Percentiles rank a stretch among this genome's conserved stretches.
Conservation (phyloP, 2,797 vertebrate genomes). For the Xiphophorus birchmanni region DNA sequence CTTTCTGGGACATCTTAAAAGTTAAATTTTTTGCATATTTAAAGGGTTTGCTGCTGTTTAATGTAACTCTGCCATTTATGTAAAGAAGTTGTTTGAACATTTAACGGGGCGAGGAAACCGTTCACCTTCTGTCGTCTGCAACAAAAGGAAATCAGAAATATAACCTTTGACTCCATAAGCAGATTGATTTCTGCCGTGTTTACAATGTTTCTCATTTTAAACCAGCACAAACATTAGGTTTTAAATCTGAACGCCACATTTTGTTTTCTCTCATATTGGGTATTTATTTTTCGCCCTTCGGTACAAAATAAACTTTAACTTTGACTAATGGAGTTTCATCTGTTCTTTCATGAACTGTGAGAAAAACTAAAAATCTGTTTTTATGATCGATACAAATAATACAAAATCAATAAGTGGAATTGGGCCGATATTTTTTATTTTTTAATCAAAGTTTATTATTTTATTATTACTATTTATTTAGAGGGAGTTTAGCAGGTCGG, state of each 20-base stretch:
- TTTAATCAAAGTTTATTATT: no score
- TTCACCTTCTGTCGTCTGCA: background rate
- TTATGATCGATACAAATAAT: background rate
- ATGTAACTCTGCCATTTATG: background rate
- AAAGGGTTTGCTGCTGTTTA: constrained; percentile 9
- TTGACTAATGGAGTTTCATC: background rate
- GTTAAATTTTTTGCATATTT: background rate
- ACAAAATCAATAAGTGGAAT: no score
- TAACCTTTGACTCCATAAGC: background rate
- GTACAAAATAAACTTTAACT: background rate
- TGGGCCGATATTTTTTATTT: no score
- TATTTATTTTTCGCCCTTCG: background rate
- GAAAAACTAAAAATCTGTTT: background rate
- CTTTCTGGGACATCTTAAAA: constrained; percentile 14
- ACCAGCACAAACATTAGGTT: background rate
- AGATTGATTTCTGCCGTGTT: background rate
- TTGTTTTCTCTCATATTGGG: background rate
- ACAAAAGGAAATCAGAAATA: background rate
- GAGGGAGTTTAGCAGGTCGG: no score
- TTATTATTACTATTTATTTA: no score
- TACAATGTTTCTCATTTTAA: background rate
- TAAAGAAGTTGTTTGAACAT: background rate
- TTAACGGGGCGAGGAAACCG: background rate
- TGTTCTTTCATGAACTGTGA: background rate
- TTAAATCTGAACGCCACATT: background rate